These are phyloP conservation scores for Baccha elongata DNA, from an alignment of 2,888 invertebrate species.

Conservation along the genomic window DNA sequence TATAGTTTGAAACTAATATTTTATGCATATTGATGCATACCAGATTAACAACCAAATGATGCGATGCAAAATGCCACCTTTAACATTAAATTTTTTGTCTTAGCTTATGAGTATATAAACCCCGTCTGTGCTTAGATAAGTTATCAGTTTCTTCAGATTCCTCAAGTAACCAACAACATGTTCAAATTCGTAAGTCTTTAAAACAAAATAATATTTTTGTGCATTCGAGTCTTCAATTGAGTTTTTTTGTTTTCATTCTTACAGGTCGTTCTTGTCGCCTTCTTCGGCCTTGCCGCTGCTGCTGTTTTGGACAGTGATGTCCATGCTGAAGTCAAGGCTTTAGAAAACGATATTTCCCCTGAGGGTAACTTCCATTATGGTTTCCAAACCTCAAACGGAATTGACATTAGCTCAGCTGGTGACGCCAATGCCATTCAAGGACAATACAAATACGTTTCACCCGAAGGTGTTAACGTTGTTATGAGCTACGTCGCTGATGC, in stretches of 20 bases:
- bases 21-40: conserved; percentile 31
- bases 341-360: conserved; percentile 77
- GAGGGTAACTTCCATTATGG: conserved; percentile 82
- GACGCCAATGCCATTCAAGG: conserved; percentile 84
- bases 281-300: conserved; percentile 77
- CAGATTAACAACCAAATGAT: conserved; percentile 40
- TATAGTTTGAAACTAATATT: not conserved
- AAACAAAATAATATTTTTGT: not conserved
- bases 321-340: conserved; percentile 77
- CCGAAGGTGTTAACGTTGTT: conserved; percentile 82
- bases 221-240: not conserved
- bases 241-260: conserved; percentile 38
- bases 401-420: conserved; percentile 84
- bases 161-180: conserved; percentile 53
- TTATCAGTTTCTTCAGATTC: conserved; percentile 59
- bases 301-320: conserved; percentile 79
- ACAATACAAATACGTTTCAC: conserved; percentile 82
- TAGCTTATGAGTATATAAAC: conserved; percentile 53
- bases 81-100: conserved; percentile 34
- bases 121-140: not conserved
- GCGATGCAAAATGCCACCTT: conserved; percentile 42
- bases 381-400: conserved; percentile 85
- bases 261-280: conserved; percentile 75
- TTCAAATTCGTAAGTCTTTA: conserved; percentile 55
- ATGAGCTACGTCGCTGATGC: conserved; percentile 84